Percentiles rank a stretch among this genome's conserved stretches.
phyloP scores from a whole-genome alignment of 2,888 invertebrate genomes.

The Acanthococcus lagerstroemiae region DNA sequence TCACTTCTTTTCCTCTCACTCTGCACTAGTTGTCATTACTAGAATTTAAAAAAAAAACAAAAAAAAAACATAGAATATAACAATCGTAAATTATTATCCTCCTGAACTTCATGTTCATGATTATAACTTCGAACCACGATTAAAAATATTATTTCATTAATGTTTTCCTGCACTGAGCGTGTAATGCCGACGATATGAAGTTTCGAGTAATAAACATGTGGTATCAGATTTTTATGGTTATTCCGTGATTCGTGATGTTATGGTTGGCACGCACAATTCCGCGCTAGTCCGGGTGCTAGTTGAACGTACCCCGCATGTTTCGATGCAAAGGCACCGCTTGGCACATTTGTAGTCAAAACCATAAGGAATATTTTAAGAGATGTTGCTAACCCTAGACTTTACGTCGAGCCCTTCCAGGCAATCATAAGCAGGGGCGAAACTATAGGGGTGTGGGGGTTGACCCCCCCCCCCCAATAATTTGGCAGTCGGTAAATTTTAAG shows the following conservation, averaged over 20 bases:
- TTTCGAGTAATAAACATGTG: not conserved
- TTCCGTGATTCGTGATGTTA: slow-evolving; percentile 24
- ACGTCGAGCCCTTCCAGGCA: too few relatives aligned
- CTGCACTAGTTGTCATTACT: not conserved
- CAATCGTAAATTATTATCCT: slow-evolving; percentile 27
- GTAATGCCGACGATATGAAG: not conserved
- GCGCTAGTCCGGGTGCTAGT: too few relatives aligned
- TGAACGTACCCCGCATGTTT: too few relatives aligned
- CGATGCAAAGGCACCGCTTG: too few relatives aligned
- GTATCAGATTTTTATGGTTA: not conserved
- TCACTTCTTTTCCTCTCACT: not conserved
- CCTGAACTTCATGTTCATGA: slow-evolving; percentile 16
- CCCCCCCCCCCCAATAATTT: too few relatives aligned
- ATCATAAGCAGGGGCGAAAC: too few relatives aligned
- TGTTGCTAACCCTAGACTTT: too few relatives aligned
- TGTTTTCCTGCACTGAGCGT: not conserved
- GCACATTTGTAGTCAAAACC: too few relatives aligned
- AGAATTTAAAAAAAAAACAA: slow-evolving; percentile 13
- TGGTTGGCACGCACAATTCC: too few relatives aligned
- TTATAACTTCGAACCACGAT: slow-evolving; percentile 16
- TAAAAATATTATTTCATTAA: slow-evolving; percentile 17
- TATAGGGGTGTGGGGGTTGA: too few relatives aligned
- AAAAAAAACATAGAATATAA: slow-evolving; percentile 1
- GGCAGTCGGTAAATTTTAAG: too few relatives aligned
- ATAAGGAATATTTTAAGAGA: too few relatives aligned